These are phyloP conservation scores for Tragelaphus buxtoni DNA, from an alignment of 2,113 vertebrate genomes.

Conservation along the genomic window DNA sequence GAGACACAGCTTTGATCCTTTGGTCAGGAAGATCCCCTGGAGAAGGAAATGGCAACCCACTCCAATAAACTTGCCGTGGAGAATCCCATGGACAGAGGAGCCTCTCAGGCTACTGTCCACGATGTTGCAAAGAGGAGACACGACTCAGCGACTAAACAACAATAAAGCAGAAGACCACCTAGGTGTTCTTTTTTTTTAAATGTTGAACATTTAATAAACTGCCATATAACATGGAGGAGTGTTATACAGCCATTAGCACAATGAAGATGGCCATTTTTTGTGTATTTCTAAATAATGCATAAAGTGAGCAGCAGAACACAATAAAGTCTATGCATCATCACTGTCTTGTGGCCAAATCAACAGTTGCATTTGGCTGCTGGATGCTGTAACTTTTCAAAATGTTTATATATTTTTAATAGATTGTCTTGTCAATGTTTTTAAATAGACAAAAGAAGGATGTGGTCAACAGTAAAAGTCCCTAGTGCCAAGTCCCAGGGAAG, in stretches of 20 bases:
- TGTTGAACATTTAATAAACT: not conserved
- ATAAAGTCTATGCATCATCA: rapidly evolving
- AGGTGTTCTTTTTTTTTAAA: not conserved
- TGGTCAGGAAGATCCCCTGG: not conserved
- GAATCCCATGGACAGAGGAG: not conserved
- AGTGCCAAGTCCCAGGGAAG: not conserved
- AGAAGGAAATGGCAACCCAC: not conserved
- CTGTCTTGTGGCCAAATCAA: not conserved
- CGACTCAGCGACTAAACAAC: not conserved
- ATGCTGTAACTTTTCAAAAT: not conserved
- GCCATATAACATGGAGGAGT: not conserved
- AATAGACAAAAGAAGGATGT: not conserved
- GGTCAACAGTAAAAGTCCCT: not conserved
- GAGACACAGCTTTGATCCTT: not conserved
- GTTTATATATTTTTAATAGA: not conserved
- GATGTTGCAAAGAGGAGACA: rapidly evolving
- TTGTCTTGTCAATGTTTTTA: not conserved
- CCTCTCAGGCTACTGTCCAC: not conserved
- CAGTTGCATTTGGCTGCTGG: not conserved
- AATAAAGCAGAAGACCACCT: not conserved
- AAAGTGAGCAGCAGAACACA: rapidly evolving
- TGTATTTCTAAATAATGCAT: not conserved
- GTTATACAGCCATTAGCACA: rapidly evolving
- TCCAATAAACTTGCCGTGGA: not conserved
- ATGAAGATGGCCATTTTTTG: rapidly evolving